Evolutionary conservation across 1,140 invertebrate genomes (phyloP).

Genomic region (Pogonomyrmex barbatus): DNA sequence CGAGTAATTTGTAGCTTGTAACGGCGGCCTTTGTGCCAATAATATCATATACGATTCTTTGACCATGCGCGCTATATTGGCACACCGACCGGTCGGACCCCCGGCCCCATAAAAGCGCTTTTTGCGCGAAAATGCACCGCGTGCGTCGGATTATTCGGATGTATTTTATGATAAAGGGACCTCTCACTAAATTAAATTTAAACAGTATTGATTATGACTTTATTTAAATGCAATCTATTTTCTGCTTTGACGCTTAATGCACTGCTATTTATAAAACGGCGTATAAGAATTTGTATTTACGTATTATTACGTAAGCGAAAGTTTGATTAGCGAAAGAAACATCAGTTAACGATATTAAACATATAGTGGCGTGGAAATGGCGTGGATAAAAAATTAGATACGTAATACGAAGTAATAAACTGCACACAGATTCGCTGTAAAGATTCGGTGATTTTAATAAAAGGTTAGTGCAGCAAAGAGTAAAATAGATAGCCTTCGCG

Average conservation of each 20-base stretch:
- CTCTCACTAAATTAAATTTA: conserved; percentile 25
- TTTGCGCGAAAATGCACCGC: conserved; percentile 38
- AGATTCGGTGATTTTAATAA: conserved; percentile 69
- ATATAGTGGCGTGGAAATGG: background rate
- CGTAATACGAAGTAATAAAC: background rate
- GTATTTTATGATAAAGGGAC: conserved; percentile 33
- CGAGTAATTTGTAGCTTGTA: conserved; percentile 70
- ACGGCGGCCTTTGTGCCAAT: conserved; percentile 63
- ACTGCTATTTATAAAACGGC: conserved; percentile 3
- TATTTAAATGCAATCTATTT: conserved; percentile 30
- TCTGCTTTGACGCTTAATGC: conserved; percentile 4
- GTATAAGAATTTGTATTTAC: background rate
- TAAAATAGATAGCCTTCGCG: conserved; percentile 63
- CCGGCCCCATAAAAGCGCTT: conserved; percentile 47
- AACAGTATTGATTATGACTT: conserved; percentile 2
- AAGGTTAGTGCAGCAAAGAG: conserved; percentile 53
- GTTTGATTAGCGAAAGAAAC: conserved; percentile 34
- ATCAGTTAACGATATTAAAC: background rate
- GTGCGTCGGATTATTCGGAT: conserved; percentile 33
- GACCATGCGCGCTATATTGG: conserved; percentile 50
- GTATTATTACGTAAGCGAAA: background rate
- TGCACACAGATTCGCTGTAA: conserved; percentile 32
- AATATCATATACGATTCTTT: conserved; percentile 69
- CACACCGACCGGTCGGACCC: background rate
- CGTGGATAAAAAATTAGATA: background rate